Base-by-base conservation (phyloP, 2,888 invertebrate species). In the Iselma pallidipennis region DNA sequence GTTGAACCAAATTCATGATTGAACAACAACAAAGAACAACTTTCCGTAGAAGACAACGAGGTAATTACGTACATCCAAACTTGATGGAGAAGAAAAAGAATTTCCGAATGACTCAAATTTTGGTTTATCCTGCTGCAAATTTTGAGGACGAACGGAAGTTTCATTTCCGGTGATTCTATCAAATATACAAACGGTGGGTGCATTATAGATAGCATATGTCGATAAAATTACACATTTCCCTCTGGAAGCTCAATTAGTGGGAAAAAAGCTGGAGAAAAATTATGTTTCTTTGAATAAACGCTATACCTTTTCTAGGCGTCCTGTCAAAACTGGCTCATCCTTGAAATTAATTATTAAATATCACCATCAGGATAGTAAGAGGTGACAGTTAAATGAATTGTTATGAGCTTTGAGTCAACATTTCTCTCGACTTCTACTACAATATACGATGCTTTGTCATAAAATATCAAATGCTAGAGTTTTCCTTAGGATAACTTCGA, bases 311-410 rank as follows among this genome's bases (percentile, higher is more conserved):
- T 14, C 33, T 14, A 33, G 33, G 6, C n/a, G 25, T 25, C 25
- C 25, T 25, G 25, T 25, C 25, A 25, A 4, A 3, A n/a, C 10
- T 21, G 45, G 45, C 10, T 45, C 7, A 45, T 12, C 6, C 9
- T 45, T 45, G 45, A 21, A 45, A 45, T 45, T 45, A 45, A 45
- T 45, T 45, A 21, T 45, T 4, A 21, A 21, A 10, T 21, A 45
- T 45, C 33, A 14, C 14, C 14, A 6, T 14, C 12, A 45, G 37
- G n/a, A n/a, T n/a, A n/a, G n/a, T 9, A 1, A 45, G 12, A 45
- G 45, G 45, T 45, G 45, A 45, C 45, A 45, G 45, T 45, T 21
- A 45, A 45, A 45, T 45, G 45, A 21, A 45, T 45, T 45, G 45
- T 45, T 21, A 45, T 21, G 21, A 21, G 16, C 45, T 45, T 21